phyloP scores from a whole-genome alignment of 2,797 vertebrate species.

The Lithobates pipiens region DNA sequence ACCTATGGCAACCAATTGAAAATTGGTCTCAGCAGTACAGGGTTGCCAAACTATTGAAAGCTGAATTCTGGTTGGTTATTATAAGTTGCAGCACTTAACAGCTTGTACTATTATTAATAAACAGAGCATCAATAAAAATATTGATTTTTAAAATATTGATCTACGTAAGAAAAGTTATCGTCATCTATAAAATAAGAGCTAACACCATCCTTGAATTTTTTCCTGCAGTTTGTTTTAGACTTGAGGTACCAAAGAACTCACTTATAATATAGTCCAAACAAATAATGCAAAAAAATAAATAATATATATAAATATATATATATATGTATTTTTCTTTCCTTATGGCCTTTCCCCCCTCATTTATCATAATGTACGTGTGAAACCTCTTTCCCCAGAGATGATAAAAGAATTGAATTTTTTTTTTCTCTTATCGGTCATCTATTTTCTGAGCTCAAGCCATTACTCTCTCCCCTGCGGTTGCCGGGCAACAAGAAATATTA shows the following conservation, averaged over 20 bases:
- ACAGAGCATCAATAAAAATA: neutral
- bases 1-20: too few relatives aligned
- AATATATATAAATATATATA: slow-evolving; percentile 42
- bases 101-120: too few relatives aligned
- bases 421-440: slow-evolving; percentile 98
- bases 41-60: too few relatives aligned
- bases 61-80: too few relatives aligned
- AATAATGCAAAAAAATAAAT: slow-evolving; percentile 56
- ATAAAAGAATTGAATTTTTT: slow-evolving; percentile 99
- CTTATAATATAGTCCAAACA: slow-evolving; percentile 21
- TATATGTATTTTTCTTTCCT: slow-evolving; percentile 39
- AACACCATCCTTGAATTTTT: neutral
- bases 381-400: slow-evolving; percentile 99
- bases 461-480: slow-evolving; percentile 97
- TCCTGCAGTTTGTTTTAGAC: neutral
- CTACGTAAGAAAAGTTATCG: neutral
- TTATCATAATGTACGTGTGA: slow-evolving; percentile 97
- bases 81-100: too few relatives aligned
- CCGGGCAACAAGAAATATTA: slow-evolving; percentile 99
- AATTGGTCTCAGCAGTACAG: too few relatives aligned
- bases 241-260: neutral
- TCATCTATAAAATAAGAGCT: neutral
- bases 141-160: neutral
- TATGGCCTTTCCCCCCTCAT: slow-evolving; percentile 86
- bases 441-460: slow-evolving; percentile 99